A percentile compares a stretch with the other conserved stretches of the same genome.
These are phyloP conservation scores for Decapterus maruadsi DNA, from an alignment of 2,797 vertebrate genomes.

Conservation along the genomic window DNA sequence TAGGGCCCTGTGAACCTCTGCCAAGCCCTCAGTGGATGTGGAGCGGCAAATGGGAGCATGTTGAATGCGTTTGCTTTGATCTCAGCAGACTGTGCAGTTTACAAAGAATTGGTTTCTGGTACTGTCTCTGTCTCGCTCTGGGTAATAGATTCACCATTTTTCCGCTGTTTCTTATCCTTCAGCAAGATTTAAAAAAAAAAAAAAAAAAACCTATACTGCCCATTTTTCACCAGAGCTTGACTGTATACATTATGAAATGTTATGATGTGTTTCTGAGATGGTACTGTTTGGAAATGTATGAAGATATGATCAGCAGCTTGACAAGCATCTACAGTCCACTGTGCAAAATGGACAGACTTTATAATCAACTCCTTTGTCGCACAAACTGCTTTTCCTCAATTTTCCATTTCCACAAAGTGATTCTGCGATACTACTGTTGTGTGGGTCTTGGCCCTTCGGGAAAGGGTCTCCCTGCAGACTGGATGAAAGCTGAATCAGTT, in stretches of 20 bases:
- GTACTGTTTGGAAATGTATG: conserved; percentile 50
- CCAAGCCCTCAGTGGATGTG: conserved; percentile 69
- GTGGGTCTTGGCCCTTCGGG: conserved; percentile 37
- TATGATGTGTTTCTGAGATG: conserved; percentile 63
- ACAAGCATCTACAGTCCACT: conserved; percentile 29
- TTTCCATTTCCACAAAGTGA: conserved; percentile 51
- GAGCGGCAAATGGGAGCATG: conserved; percentile 73
- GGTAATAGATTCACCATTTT: conserved; percentile 68
- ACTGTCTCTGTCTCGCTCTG: conserved; percentile 59
- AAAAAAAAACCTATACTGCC: conserved; percentile 25
- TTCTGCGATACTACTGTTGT: conserved; percentile 13
- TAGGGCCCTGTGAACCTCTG: conserved; percentile 70
- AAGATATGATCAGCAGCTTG: conserved; percentile 64
- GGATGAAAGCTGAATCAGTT: conserved; percentile 69
- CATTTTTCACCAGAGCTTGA: conserved; percentile 41
- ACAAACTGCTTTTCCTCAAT: conserved; percentile 23
- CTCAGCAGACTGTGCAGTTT: conserved; percentile 69
- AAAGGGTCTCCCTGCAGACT: conserved; percentile 39
- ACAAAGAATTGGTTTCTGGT: conserved; percentile 69
- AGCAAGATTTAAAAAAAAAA: conserved; percentile 36
- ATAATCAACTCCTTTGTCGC: neutral
- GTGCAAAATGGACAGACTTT: conserved; percentile 12
- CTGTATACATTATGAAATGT: conserved; percentile 63
- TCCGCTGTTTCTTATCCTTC: conserved; percentile 62
- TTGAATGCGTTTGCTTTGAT: conserved; percentile 79